A percentile compares a stretch with the other conserved stretches of the same genome.
Conservation (phyloP, 2,888 invertebrate genomes). For the Prionchulus punctatus region DNA sequence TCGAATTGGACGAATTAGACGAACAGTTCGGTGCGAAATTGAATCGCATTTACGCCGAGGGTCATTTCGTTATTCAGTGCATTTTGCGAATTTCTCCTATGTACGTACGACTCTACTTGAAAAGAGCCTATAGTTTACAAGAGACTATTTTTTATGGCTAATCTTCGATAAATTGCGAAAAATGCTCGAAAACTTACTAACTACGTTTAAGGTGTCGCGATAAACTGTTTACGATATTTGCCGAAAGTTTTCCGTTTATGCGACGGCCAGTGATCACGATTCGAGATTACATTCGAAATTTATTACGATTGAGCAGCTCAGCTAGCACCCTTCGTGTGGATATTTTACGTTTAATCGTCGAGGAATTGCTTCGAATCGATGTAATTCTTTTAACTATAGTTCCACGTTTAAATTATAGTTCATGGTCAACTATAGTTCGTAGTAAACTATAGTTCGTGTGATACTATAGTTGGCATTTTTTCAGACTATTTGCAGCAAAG, state of each 20-base stretch:
- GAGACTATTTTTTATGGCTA: not conserved
- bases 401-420: not conserved
- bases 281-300: not conserved
- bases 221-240: not conserved
- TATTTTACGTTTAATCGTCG: slow-evolving; percentile 1
- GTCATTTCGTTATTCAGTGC: too few relatives aligned
- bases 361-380: not conserved
- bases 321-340: not conserved
- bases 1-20: too few relatives aligned
- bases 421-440: not conserved
- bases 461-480: too few relatives aligned
- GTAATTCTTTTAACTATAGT: not conserved
- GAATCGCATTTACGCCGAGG: not conserved
- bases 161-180: not conserved
- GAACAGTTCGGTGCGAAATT: not conserved
- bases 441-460: too few relatives aligned
- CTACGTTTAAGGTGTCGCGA: not conserved
- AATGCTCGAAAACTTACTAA: not conserved
- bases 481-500: not conserved
- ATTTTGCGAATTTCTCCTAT: too few relatives aligned
- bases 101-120: too few relatives aligned
- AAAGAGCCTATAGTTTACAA: not conserved
- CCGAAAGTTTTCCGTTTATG: not conserved
- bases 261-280: not conserved
- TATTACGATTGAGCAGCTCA: not conserved